Percentiles rank a stretch among this genome's conserved stretches.
Conservation (phyloP, 2,888 invertebrate species). For the Notodromas monacha region DNA sequence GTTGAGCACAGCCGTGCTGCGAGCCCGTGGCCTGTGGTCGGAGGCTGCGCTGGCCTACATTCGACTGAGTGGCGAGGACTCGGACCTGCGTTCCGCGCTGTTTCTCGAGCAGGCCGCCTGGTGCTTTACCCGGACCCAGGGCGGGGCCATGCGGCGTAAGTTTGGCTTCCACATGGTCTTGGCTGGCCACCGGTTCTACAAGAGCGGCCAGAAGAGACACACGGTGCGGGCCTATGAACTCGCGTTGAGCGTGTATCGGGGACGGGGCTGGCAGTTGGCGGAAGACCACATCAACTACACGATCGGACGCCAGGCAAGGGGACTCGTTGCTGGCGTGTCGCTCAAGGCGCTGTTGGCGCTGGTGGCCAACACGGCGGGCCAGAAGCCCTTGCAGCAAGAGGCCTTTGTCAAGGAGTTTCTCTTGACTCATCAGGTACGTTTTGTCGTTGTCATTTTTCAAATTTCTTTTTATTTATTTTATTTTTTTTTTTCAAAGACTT, state of each 20-base stretch:
- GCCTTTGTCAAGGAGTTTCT: slow-evolving; percentile 60
- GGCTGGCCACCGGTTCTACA: slow-evolving; percentile 75
- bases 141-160: slow-evolving; percentile 42
- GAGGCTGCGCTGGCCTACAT: slow-evolving; percentile 86
- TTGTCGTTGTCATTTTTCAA: background rate
- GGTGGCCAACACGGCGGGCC: slow-evolving; percentile 13
- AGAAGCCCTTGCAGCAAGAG: slow-evolving; percentile 35
- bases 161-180: slow-evolving; percentile 87
- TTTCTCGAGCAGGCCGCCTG: slow-evolving; percentile 78
- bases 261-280: slow-evolving; percentile 58
- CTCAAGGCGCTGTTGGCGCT: no score
- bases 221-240: slow-evolving; percentile 43
- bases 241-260: slow-evolving; percentile 28
- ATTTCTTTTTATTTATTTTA: no score
- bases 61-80: slow-evolving; percentile 82
- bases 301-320: slow-evolving; percentile 56
- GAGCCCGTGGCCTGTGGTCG: slow-evolving; percentile 36
- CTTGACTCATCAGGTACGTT: slow-evolving; percentile 38
- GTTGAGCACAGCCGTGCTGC: slow-evolving; percentile 54
- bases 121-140: slow-evolving; percentile 37
- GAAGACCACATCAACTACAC: slow-evolving; percentile 87
- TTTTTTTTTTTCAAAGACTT: no score
- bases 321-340: no score
- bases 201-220: slow-evolving; percentile 67
- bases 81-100: slow-evolving; percentile 74